Conservation (phyloP, 1,140 invertebrate species). For the Ips typographus region DNA sequence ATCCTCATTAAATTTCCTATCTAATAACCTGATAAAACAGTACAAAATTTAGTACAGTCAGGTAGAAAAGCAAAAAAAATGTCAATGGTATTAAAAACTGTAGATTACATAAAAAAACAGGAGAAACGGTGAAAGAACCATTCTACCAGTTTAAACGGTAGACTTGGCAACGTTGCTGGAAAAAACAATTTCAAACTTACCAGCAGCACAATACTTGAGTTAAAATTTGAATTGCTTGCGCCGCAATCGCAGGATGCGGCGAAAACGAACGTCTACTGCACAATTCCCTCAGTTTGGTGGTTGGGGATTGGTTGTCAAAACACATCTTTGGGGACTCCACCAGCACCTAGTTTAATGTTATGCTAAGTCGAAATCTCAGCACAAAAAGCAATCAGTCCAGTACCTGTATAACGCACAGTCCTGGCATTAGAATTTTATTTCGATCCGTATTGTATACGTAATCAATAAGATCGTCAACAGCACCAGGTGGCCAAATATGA, state of each 20-base stretch:
- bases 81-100: no score
- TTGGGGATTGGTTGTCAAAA: conserved; percentile 55
- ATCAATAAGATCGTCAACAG: conserved; percentile 53
- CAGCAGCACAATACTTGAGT: conserved; percentile 67
- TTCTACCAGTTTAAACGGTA: no score
- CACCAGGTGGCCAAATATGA: conserved; percentile 77
- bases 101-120: no score
- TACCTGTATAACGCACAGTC: conserved; percentile 48
- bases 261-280: conserved; percentile 62
- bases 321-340: conserved; percentile 60
- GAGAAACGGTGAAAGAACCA: no score
- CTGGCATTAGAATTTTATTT: conserved; percentile 48
- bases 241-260: conserved; percentile 62
- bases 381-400: conserved; percentile 15
- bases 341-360: conserved; percentile 50
- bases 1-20: no score
- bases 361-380: background rate
- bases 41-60: no score
- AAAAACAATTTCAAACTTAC: no score
- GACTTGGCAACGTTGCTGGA: no score
- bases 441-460: conserved; percentile 44
- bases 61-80: no score
- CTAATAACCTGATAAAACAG: no score
- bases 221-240: conserved; percentile 69
- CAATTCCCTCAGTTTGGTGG: conserved; percentile 57